Conservation (phyloP, 2,888 invertebrate species). For the Eilema depressum region DNA sequence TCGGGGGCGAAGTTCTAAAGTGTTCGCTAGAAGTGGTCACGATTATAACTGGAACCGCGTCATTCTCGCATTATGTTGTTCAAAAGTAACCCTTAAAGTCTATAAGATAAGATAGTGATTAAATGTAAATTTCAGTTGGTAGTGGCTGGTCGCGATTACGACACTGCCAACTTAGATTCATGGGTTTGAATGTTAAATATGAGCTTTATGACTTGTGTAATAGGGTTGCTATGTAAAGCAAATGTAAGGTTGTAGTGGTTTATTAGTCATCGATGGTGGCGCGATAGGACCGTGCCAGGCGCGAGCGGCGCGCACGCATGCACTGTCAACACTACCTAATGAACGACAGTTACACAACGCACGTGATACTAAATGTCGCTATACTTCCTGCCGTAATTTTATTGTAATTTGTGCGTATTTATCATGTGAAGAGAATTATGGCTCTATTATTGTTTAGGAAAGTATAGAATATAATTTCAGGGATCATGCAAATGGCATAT, state of each 20-base stretch:
- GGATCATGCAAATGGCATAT: constrained; percentile 23
- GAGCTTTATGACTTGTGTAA: constrained; percentile 28
- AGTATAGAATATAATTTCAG: constrained; percentile 35
- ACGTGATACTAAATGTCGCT: constrained; percentile 84
- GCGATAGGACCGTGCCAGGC: constrained; percentile 84
- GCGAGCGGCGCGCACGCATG: constrained; percentile 84
- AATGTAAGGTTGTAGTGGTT: constrained; percentile 63
- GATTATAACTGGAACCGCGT: constrained; percentile 71
- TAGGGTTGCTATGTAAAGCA: constrained; percentile 42
- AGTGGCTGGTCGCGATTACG: constrained; percentile 69
- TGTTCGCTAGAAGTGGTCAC: constrained; percentile 85
- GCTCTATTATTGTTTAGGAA: constrained; percentile 62
- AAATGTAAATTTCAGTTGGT: constrained; percentile 59
- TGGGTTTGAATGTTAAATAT: constrained; percentile 23
- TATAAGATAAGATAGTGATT: constrained; percentile 57
- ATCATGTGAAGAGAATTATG: constrained; percentile 82
- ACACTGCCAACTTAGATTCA: constrained; percentile 55
- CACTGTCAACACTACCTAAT: constrained; percentile 86
- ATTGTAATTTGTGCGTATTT: constrained; percentile 86
- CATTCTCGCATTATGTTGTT: constrained; percentile 30
- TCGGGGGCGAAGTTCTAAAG: constrained; percentile 81
- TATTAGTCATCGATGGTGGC: constrained; percentile 87
- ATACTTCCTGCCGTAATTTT: constrained; percentile 81
- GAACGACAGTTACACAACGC: constrained; percentile 86
- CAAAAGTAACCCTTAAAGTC: constrained; percentile 60